Conservation (phyloP, 2,888 invertebrate genomes). For the Eupeodes luniger region DNA sequence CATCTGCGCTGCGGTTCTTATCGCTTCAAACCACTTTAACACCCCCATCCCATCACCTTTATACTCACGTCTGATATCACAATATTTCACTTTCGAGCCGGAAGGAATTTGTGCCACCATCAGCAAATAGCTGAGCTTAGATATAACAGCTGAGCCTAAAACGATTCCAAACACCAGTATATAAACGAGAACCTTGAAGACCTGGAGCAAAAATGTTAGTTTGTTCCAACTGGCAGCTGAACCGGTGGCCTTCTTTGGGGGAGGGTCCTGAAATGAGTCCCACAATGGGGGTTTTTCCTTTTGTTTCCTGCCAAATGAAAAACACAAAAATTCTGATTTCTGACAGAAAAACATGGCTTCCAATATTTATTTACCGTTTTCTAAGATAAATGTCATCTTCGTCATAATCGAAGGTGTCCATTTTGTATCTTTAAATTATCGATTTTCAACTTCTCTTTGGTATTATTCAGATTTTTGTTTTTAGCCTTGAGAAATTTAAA, state of each 20-base stretch:
- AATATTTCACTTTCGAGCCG: conserved; percentile 86
- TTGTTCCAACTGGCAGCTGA: conserved; percentile 88
- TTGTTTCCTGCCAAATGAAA: conserved; percentile 68
- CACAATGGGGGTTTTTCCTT: conserved; percentile 86
- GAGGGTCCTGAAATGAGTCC: conserved; percentile 92
- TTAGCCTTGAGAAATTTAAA: background rate
- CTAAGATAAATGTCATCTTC: conserved; percentile 58
- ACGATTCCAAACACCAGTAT: conserved; percentile 88
- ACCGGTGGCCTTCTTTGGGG: conserved; percentile 88
- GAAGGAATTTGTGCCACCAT: conserved; percentile 89
- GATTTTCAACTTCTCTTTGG: background rate
- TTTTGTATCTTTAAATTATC: conserved; percentile 5
- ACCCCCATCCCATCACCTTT: background rate
- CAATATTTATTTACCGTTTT: conserved; percentile 41
- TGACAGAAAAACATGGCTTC: background rate
- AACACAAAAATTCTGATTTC: background rate
- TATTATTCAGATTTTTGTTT: background rate
- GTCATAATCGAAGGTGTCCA: conserved; percentile 61
- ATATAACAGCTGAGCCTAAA: conserved; percentile 88
- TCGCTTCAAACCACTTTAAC: conserved; percentile 26
- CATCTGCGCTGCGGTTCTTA: conserved; percentile 37
- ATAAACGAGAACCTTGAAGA: conserved; percentile 89
- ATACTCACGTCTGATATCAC: conserved; percentile 85
- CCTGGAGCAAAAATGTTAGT: conserved; percentile 87
- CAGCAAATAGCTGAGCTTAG: conserved; percentile 90